Evolutionary conservation across 2,113 vertebrate species (phyloP), one percentile per base, ranked within the genome.

Genomic region (Thalassarche chlororhynchos): DNA sequence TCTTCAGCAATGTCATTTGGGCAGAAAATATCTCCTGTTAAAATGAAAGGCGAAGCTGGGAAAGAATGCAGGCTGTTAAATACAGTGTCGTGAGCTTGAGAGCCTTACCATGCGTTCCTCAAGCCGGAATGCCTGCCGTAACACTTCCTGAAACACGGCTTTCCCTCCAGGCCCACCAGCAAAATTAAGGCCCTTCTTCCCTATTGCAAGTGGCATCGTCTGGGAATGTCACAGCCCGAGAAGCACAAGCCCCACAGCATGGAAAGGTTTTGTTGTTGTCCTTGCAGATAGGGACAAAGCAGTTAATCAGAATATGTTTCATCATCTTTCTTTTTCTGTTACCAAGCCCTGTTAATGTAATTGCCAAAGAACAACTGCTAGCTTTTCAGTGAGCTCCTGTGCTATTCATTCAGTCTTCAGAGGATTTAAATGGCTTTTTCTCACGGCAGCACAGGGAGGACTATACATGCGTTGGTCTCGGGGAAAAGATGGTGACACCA

Each of bases 31-130:
- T 8, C 36, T 89, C 42, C 84, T 71, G 58, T 61, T 91, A 95
- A 97, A 96, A 96, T 91, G 85, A 97, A 98, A 97, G 89, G 64
- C 4, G 9, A 93, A 90, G 49, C 83, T 81, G 85, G 52, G 93
- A 96, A 97, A n/a, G 84, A 96, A 79, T 76, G 72, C 66, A 25
- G 55, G 83, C 82, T 90, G 86, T 95, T 97, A 95, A 97, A 97
- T 84, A 75, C n/a, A 91, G 84, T 80, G 84, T 92, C 17, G 7
- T 91, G 94, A 96, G 77, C 82, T 93, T 94, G 61, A 92, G 76
- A 97, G 62, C 78, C n/a, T 72, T 77, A 29, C 88, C 52, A 61
- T 52, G 72, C 80, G 17, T 94, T 96, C 80, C 93, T 95, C 83
- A 77, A 93, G 69, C 84, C 12, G 17, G 40, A 44, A 75, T 58